phyloP scores from a whole-genome alignment of 1,140 invertebrate species.

The Neotoxoptera formosana region DNA sequence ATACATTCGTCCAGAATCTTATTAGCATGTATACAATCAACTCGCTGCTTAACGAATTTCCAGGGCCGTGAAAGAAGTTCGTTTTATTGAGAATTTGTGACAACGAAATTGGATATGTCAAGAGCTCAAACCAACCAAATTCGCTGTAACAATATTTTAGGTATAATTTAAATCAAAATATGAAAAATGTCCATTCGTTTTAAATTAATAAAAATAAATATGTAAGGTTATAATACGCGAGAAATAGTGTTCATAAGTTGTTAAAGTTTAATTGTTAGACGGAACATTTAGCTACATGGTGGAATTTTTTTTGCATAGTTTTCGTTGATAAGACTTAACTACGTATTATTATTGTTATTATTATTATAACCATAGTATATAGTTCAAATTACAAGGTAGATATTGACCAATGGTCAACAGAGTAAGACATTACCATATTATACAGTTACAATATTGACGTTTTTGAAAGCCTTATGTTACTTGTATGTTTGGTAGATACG shows the following conservation, averaged over 20 bases:
- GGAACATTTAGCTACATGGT: not conserved
- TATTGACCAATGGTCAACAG: not conserved
- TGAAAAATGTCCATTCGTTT: too few species aligned
- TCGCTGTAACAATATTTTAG: too few species aligned
- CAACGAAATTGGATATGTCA: not conserved
- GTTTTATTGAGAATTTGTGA: not conserved
- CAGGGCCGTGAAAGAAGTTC: too few species aligned
- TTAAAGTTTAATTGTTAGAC: too few species aligned
- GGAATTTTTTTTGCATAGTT: not conserved
- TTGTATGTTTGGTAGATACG: not conserved
- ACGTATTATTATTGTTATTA: too few species aligned
- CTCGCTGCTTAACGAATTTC: not conserved
- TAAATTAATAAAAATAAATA: too few species aligned
- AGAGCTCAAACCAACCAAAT: not conserved
- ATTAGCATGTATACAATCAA: not conserved
- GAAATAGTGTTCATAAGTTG: too few species aligned
- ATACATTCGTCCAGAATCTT: not conserved
- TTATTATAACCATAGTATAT: not conserved
- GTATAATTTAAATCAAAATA: too few species aligned
- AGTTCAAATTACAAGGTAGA: not conserved
- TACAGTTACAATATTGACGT: not conserved
- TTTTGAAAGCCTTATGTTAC: not conserved
- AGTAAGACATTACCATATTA: too few species aligned
- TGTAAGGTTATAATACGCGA: too few species aligned
- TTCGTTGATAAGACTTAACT: too few species aligned